Base-by-base conservation (phyloP, 2,113 vertebrate genomes). In the Prunella fulvescens region DNA sequence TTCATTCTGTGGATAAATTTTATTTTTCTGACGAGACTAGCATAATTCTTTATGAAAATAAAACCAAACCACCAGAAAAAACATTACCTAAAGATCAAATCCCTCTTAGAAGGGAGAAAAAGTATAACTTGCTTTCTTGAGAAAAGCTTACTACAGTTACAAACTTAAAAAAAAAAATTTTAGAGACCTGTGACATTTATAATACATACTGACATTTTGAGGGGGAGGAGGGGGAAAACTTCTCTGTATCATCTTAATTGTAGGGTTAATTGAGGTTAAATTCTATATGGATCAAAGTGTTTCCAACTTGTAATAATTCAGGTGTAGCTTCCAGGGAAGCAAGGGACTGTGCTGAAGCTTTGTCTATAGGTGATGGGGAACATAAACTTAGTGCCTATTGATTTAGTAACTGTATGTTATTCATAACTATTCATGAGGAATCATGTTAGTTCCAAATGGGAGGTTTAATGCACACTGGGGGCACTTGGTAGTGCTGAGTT, bases 381-480 rank as follows among this genome's bases (percentile, higher is more conserved):
- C 44, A 71, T 95, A 96, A 95, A 89, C 73, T 20, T 78, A 67
- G 26, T 67, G 20, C 57, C 28, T 93, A 50, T 90, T 97, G 94
- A 92, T 97, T 97, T 94, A 96, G 67, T 83, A 91, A 85, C 74
- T 82, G 33, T 84, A 50, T 95, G 95, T 93, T 88, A 91, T 95
- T 96, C 60, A 26, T 96, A 96, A 86, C 79, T 95, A 79, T 88
- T 97, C 54, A 95, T 91, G 86, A 96, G 72, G 64, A 96, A 67
- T 85, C 54, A 66, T 48, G 85, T 71, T 93, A 80, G 88, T 97
- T 97, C 76, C 96, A 88, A 88, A 77, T 69, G 92, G 86, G 73
- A 97, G 77, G 76, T 95, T 97, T 97, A 97, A 93, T 93, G 81
- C 74, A 93, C 83, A 28, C 74, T n/a, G 60, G 87, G 88, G 92